Percentiles rank a stretch among this genome's conserved stretches.
Conservation (phyloP, 2,113 vertebrate species). For the Microcebus lehilahytsara region DNA sequence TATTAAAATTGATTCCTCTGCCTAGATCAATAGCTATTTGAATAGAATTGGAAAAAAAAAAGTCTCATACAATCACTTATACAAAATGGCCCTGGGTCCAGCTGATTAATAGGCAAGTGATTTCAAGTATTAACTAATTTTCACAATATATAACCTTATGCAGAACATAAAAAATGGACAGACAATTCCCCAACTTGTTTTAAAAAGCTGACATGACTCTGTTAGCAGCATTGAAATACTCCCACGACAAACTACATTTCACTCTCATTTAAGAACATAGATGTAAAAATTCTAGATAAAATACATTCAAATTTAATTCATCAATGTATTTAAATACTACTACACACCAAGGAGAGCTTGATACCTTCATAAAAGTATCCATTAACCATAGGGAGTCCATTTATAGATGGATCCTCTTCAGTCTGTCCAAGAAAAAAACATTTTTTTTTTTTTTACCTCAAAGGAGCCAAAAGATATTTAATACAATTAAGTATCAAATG, state of each 20-base stretch:
- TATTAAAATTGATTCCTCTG: slow-evolving; percentile 38
- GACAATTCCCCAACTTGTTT: not conserved
- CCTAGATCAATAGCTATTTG: slow-evolving; percentile 47
- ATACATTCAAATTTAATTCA: not conserved
- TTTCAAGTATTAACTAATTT: slow-evolving; percentile 43
- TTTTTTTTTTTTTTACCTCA: not conserved
- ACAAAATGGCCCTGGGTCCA: not conserved
- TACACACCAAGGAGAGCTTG: not conserved
- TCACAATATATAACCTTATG: not conserved
- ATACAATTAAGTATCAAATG: not conserved
- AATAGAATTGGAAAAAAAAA: not conserved
- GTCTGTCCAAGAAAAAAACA: slow-evolving; percentile 25
- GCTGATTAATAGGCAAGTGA: not conserved
- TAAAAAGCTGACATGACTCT: not conserved
- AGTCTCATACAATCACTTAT: not conserved
- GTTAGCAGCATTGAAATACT: not conserved
- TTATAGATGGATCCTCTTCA: slow-evolving; percentile 11
- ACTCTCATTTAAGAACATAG: not conserved
- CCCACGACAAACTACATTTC: not conserved
- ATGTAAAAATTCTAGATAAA: slow-evolving; percentile 22
- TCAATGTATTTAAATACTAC: not conserved
- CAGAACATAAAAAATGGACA: not conserved
- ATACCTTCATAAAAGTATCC: not conserved
- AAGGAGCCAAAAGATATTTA: slow-evolving; percentile 5
- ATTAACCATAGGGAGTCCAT: not conserved